These are phyloP conservation scores for Digitonthophagus gazella DNA, from an alignment of 2,888 invertebrate species.

Conservation along the genomic window DNA sequence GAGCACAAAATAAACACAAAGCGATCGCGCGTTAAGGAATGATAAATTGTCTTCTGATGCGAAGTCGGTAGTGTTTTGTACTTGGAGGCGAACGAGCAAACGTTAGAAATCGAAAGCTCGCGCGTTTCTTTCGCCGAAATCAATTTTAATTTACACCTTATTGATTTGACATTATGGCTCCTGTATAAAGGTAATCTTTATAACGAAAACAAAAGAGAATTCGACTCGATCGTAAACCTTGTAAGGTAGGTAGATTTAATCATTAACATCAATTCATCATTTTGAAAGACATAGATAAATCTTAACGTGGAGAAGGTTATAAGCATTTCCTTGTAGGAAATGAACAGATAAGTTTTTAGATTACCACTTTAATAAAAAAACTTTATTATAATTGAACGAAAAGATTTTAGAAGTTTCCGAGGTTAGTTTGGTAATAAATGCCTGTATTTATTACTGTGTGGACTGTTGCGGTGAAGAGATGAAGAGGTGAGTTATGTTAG, in stretches of 20 bases:
- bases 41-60: neutral
- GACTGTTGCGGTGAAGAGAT: neutral
- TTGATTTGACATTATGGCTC: neutral
- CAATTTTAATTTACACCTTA: neutral
- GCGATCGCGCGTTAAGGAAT: neutral
- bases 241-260: neutral
- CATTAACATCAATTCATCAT: neutral
- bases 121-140: neutral
- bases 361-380: too few species aligned
- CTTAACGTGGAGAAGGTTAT: neutral
- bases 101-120: neutral
- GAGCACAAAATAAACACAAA: neutral
- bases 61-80: neutral
- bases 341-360: too few species aligned
- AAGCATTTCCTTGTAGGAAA: neutral
- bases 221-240: neutral
- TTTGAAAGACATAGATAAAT: neutral
- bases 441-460: slow-evolving; percentile 1
- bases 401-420: too few species aligned
- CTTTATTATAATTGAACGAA: too few species aligned
- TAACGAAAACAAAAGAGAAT: neutral
- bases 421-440: slow-evolving; percentile 1
- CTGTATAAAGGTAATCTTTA: too few species aligned
- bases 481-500: neutral
- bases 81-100: neutral